Base-by-base conservation (phyloP, 1,140 invertebrate genomes). In the Homalodisca vitripennis region DNA sequence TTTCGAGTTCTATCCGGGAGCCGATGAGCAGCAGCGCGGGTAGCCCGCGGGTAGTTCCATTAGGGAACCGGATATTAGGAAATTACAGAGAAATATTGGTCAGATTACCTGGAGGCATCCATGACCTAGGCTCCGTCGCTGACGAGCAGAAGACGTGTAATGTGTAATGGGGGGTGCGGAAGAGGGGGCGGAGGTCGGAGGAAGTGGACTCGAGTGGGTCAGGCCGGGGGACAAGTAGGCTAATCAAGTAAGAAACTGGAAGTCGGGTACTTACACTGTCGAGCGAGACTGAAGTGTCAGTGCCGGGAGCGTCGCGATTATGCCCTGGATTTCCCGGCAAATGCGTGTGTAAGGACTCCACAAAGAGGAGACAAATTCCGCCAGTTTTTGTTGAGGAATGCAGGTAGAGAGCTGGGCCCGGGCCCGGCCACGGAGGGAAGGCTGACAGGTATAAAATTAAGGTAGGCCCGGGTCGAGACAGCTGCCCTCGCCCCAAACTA, bases 381-480 rank as follows among this genome's bases (percentile, higher is more conserved):
- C 14, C 14, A 6, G 14, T 60, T 60, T 60, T 60, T 60, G 55
- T 60, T 17, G 24, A 51, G 48, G 48, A 30, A 60, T 60, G 55
- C 55, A 60, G 55, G 55, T 60, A 60, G 27, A 30, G 55, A n/a
- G 34, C 17, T 17, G 6, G 6, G 34, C 34, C 17, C 6, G 34
- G 34, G n/a, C n/a, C n/a, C n/a, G n/a, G n/a, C n/a, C n/a, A n/a
- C n/a, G 34, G n/a, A 20, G 48, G 48, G 3, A n/a, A 29, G 26
- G 55, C 27, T 60, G 55, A 60, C 55, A 60, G 55, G 55, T 60
- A 60, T 60, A 60, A 60, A 60, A 60, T 60, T 60, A 60, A 60
- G 55, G 55, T 60, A 60, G 55, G 55, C 55, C 55, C 26, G 55
- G 55, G 55, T 30, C 22, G 24, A 22, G 24, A 6, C 24, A 29